Evolutionary conservation across 2,113 vertebrate genomes (phyloP).

Genomic region (Lethenteron reissneri): DNA sequence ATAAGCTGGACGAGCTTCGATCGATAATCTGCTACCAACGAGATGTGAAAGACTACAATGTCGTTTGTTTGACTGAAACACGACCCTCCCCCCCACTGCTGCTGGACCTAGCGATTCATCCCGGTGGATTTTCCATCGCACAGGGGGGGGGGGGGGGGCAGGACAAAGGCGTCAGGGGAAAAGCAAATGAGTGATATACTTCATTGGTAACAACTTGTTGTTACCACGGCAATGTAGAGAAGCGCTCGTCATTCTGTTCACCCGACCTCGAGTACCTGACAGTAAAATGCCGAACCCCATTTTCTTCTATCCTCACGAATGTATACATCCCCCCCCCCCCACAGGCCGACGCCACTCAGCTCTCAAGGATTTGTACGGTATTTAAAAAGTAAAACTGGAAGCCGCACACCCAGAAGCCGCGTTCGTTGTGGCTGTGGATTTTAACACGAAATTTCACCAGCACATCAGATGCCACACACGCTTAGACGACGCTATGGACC

Average conservation of each 20-base stretch:
- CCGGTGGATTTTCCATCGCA: background rate
- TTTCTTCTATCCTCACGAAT: background rate
- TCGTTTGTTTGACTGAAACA: background rate
- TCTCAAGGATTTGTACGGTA: background rate
- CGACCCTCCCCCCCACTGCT: background rate
- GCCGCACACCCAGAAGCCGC: conserved; percentile 1
- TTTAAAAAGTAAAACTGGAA: background rate
- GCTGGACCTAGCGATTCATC: background rate
- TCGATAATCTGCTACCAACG: background rate
- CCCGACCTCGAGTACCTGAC: background rate
- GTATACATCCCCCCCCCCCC: background rate
- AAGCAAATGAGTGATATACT: background rate
- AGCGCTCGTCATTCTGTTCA: background rate
- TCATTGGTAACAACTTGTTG: background rate
- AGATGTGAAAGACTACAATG: background rate
- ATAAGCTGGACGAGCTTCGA: background rate
- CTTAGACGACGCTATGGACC: background rate
- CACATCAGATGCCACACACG: background rate
- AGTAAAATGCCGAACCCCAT: background rate
- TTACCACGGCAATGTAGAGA: background rate
- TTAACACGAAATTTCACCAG: background rate
- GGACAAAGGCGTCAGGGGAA: background rate
- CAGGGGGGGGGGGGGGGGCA: background rate
- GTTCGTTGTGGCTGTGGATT: background rate
- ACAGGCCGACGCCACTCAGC: background rate